Conservation (phyloP, 2,888 invertebrate genomes). For the Acleris cristana region DNA sequence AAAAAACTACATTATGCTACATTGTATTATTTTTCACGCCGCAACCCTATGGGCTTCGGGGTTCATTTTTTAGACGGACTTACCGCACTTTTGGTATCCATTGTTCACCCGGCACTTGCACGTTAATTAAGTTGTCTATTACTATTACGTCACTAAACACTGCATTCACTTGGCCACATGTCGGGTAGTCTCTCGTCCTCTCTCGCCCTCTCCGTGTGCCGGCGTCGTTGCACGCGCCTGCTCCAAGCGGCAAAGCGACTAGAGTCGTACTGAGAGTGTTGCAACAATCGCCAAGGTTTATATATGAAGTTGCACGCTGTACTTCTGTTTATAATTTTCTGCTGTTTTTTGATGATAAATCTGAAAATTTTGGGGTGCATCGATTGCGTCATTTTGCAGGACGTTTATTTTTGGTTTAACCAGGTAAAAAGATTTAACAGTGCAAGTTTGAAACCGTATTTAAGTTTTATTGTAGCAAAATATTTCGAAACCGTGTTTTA, state of each 20-base stretch:
- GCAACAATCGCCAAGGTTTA: constrained; percentile 79
- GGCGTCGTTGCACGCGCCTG: constrained; percentile 75
- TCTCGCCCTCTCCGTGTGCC: constrained; percentile 83
- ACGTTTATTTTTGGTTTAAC: too few species aligned
- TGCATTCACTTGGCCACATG: constrained; percentile 80
- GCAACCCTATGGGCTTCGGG: constrained; percentile 11
- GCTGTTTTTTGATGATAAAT: constrained; percentile 16
- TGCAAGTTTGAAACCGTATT: too few species aligned
- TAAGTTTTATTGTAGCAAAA: too few species aligned
- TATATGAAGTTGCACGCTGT: constrained; percentile 75
- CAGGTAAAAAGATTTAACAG: too few species aligned
- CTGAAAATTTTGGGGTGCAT: constrained; percentile 18
- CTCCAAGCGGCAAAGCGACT: constrained; percentile 84
- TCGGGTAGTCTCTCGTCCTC: constrained; percentile 68
- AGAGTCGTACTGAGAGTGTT: constrained; percentile 84
- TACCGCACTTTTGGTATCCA: constrained; percentile 79
- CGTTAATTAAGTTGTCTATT: constrained; percentile 55
- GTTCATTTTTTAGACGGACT: constrained; percentile 57
- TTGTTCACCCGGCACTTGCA: constrained; percentile 64
- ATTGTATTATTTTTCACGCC: constrained; percentile 1
- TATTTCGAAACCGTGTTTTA: too few species aligned
- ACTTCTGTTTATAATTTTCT: constrained; percentile 44
- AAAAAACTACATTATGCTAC: too few species aligned
- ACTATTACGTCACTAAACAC: constrained; percentile 78
- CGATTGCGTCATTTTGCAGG: not conserved